Conservation (phyloP, 2,888 invertebrate genomes). For the Blera fallax region DNA sequence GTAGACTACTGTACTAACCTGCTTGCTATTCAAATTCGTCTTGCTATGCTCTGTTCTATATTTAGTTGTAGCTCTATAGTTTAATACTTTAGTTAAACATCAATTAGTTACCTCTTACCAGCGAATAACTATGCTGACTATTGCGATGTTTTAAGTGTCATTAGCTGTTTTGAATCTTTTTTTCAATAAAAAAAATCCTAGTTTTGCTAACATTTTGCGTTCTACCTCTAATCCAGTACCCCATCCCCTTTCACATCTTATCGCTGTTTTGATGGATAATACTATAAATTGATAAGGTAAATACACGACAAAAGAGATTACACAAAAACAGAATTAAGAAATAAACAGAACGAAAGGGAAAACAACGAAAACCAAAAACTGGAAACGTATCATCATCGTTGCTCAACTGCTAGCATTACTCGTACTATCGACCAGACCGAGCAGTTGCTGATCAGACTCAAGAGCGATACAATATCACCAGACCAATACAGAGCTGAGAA, state of each 20-base stretch:
- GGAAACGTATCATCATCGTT: neutral
- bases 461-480: constrained; percentile 36
- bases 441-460: constrained; percentile 60
- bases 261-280: constrained; percentile 52
- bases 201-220: neutral
- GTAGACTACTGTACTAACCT: neutral
- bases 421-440: constrained; percentile 2
- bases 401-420: neutral
- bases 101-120: constrained; percentile 3
- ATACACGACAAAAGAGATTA: constrained; percentile 42
- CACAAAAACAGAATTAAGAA: constrained; percentile 38
- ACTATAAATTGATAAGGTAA: constrained; percentile 49
- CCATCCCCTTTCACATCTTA: constrained; percentile 3
- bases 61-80: neutral
- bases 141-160: neutral
- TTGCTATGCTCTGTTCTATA: neutral
- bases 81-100: neutral
- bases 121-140: neutral
- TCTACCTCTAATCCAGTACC: neutral
- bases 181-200: neutral
- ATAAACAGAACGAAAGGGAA: constrained; percentile 64
- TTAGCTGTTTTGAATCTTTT: neutral
- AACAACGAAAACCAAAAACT: constrained; percentile 32
- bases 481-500: neutral
- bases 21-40: neutral